A percentile compares a stretch with the other conserved stretches of the same genome.
These are phyloP conservation scores for Nymphalis urticae DNA, from an alignment of 2,888 invertebrate genomes.

Conservation along the genomic window DNA sequence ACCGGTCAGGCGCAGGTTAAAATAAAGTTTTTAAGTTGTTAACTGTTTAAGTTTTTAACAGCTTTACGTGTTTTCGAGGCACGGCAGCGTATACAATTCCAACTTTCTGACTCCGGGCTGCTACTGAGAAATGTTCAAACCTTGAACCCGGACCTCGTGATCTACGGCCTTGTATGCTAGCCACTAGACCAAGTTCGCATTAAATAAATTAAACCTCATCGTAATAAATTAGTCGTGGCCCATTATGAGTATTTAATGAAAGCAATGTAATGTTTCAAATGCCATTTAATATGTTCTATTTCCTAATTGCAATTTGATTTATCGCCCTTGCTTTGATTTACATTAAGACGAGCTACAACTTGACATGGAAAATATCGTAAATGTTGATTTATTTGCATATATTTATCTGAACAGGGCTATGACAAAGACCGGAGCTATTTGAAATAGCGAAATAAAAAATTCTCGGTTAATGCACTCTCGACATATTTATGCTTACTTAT, in stretches of 20 bases:
- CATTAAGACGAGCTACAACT: conserved; percentile 18
- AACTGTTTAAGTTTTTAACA: too few relatives aligned
- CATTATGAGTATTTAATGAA: neutral
- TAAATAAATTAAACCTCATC: too few relatives aligned
- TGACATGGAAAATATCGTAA: conserved; percentile 31
- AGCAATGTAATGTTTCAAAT: neutral
- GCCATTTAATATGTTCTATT: conserved; percentile 20
- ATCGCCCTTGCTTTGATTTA: conserved; percentile 34
- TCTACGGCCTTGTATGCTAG: too few relatives aligned
- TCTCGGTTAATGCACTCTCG: conserved; percentile 14
- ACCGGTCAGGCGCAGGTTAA: too few relatives aligned
- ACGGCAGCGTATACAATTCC: too few relatives aligned
- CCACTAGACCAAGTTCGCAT: too few relatives aligned
- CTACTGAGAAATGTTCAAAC: too few relatives aligned
- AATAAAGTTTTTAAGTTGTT: too few relatives aligned
- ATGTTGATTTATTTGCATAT: conserved; percentile 34
- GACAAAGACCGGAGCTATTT: conserved; percentile 26
- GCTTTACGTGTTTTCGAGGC: too few relatives aligned
- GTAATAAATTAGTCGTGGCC: too few relatives aligned
- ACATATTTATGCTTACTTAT: conserved; percentile 8
- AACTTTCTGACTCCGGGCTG: too few relatives aligned
- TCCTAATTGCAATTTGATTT: conserved; percentile 37
- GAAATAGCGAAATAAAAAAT: conserved; percentile 21
- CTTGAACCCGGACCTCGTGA: too few relatives aligned
- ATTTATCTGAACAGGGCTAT: conserved; percentile 26